Conservation (phyloP, 1,140 invertebrate genomes). For the Drosophila paulistorum region DNA sequence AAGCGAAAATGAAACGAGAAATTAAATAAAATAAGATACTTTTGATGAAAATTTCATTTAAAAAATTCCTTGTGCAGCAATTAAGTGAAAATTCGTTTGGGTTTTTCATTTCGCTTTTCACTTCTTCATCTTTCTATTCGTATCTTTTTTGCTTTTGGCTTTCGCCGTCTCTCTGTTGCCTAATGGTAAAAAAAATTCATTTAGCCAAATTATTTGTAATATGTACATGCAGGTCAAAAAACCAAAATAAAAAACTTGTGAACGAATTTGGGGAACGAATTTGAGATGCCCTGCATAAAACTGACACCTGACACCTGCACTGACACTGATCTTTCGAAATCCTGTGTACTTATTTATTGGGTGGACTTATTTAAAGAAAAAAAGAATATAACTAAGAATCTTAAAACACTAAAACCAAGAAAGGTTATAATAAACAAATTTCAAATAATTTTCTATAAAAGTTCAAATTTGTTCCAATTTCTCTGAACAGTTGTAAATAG, state of each 20-base stretch:
- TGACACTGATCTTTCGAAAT: no score
- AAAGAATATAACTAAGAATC: no score
- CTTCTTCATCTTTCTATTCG: neutral
- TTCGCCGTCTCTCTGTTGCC: constrained; percentile 26
- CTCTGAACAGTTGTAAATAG: no score
- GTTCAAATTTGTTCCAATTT: no score
- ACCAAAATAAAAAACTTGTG: neutral
- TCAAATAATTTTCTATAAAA: no score
- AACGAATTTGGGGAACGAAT: neutral
- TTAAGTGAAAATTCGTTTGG: constrained; percentile 58
- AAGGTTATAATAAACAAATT: no score
- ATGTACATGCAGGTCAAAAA: constrained; percentile 5
- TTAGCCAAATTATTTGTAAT: constrained; percentile 10
- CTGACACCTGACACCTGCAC: no score
- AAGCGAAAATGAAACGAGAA: constrained; percentile 49
- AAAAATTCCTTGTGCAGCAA: constrained; percentile 71
- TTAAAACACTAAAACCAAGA: no score
- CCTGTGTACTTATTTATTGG: no score
- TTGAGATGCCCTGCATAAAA: neutral
- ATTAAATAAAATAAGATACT: constrained; percentile 63
- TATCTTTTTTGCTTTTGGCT: constrained; percentile 2
- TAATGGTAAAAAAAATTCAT: constrained; percentile 11
- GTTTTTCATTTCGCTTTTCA: constrained; percentile 18
- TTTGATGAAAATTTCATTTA: constrained; percentile 71
- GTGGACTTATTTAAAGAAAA: no score